A percentile compares a stretch with the other conserved stretches of the same genome.
Conservation (phyloP, 23 tunicate genomes). For the Halocynthia roretzi region DNA sequence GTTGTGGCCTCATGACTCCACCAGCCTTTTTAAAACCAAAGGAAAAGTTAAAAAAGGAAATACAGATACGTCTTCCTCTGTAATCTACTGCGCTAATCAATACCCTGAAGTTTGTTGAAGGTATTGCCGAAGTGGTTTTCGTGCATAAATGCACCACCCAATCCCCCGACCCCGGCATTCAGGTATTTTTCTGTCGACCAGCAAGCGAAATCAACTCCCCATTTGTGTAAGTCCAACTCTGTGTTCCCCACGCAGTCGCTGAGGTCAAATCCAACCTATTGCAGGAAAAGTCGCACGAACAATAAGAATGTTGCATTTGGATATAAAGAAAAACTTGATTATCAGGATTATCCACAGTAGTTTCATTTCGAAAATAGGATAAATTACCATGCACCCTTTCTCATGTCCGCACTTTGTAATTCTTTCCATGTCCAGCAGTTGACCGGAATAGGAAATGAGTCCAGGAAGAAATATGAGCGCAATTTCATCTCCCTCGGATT, state of each 20-base stretch:
- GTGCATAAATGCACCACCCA: constrained; percentile 16
- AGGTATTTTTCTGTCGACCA: constrained; percentile 11
- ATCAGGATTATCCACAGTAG: neutral
- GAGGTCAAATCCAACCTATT: constrained; percentile 16
- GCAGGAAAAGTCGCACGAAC: neutral
- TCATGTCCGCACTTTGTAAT: neutral
- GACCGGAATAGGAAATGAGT: neutral
- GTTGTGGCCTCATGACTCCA: constrained; percentile 59
- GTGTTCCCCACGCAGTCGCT: constrained; percentile 7
- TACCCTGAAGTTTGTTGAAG: neutral
- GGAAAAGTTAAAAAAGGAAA: neutral
- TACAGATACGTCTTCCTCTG: neutral
- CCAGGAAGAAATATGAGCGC: neutral
- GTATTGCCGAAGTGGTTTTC: neutral
- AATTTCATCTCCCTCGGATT: neutral
- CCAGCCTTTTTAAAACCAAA: constrained; percentile 55
- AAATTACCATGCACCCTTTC: constrained; percentile 10
- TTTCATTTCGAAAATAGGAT: neutral
- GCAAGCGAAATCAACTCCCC: constrained; percentile 15
- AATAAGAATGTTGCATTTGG: neutral
- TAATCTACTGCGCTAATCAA: neutral
- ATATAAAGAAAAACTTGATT: neutral
- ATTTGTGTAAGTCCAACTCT: constrained; percentile 5
- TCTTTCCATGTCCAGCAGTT: constrained; percentile 8
- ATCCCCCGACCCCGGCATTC: neutral